Base-by-base conservation (phyloP, 2,797 vertebrate genomes). In the Tarsius wallacei region DNA sequence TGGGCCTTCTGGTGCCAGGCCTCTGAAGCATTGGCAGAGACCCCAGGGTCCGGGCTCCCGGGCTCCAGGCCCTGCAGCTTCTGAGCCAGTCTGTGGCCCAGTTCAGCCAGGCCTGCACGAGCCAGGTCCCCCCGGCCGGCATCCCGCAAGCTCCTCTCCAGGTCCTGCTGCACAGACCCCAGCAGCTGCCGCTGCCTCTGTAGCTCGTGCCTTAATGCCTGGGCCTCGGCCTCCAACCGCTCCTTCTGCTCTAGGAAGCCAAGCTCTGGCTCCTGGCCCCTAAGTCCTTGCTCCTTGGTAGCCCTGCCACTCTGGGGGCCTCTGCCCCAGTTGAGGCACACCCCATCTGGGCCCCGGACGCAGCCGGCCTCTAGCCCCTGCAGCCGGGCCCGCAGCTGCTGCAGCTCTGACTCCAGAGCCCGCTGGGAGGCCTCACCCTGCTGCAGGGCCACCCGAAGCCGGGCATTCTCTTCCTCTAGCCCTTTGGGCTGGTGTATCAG, bases 371-470 rank as follows among this genome's bases (percentile, higher is more conserved):
- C 98, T 55, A 99, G 98, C 53, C 98, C 99, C 0, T 98, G 98
- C 96, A 98, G 97, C 90, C 98, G 98, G 26, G 98, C 97, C 97
- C 93, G 98, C 51, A 99, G 98, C 90, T 93, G 99, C 97, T 98
- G 99, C 97, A 99, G 97, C 97, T 99, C 99, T 1, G 98, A 99
- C 96, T 98, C 99, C 59, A 99, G 98, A 0, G 98, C 97, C 1
- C 90, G 98, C 92, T 99, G 98, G 1, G 99, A 98, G 0, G 99
- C 98, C 78, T 99, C 98, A 36, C 99, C 99, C 94, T 71, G 98
- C 97, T 98, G 99, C 98, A 99, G 98, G 3, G 99, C 99, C 1
- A 96, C 98, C 4, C 98, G 99, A 91, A 99, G 99, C 97, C 36
- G 98, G 42, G 98, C 96, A 1, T 99, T 99, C 96, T 99, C 99